phyloP scores from a whole-genome alignment of 2,888 invertebrate species.

The Tetheella fluctuosa region DNA sequence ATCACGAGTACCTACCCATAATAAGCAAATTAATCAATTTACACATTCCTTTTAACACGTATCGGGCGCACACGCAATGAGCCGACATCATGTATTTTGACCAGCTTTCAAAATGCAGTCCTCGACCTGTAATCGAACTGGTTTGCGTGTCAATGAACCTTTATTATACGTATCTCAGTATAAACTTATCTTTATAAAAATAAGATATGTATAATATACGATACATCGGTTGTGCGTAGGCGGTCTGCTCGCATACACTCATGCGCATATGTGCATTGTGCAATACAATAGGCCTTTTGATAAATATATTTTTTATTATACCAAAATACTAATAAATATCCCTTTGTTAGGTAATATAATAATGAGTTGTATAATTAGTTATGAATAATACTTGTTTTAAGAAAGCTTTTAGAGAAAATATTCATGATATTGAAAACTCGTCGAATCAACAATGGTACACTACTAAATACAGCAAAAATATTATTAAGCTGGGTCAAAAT shows the following conservation, averaged over 20 bases:
- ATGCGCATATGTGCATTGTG: constrained; percentile 1
- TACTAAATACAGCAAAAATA: too few species aligned
- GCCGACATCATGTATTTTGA: background rate
- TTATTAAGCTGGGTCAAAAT: too few species aligned
- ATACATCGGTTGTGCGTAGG: background rate
- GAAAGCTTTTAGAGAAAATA: too few species aligned
- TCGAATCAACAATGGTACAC: too few species aligned
- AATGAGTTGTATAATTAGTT: background rate
- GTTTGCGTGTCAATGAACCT: constrained; percentile 9
- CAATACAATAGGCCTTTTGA: background rate
- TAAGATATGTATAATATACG: background rate
- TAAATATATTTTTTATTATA: background rate
- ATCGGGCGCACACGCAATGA: background rate
- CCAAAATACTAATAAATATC: background rate
- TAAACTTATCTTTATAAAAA: too few species aligned
- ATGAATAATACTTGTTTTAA: too few species aligned
- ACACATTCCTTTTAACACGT: background rate
- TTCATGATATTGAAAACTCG: too few species aligned
- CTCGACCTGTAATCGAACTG: constrained; percentile 1
- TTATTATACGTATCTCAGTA: background rate
- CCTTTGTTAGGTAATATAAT: background rate
- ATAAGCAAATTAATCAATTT: background rate
- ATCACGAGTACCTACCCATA: background rate
- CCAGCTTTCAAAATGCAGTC: constrained; percentile 7
- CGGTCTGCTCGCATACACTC: background rate